Base-by-base conservation (phyloP, 2,888 invertebrate genomes). In the Frankliniella intonsa region DNA sequence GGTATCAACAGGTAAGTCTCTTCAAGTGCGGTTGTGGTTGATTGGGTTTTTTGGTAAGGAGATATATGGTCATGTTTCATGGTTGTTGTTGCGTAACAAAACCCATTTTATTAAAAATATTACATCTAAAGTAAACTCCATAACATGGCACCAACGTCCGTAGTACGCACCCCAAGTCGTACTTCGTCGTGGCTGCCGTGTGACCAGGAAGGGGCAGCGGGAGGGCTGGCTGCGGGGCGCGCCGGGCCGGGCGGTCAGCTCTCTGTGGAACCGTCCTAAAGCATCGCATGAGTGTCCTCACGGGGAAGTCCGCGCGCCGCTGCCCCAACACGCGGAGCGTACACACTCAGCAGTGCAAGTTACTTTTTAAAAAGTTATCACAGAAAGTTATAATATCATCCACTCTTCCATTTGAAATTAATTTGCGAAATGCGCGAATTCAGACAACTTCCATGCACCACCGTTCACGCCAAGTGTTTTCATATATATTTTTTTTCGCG, bases 271-370 rank as follows among this genome's bases (percentile, higher is more conserved):
- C 7, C 17, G n/a, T 62, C 62, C 62, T 19, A 62, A 62, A 7
- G 62, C 62, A 62, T 10, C 62, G 62, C 62, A n/a, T 62, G 62
- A 62, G 62, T 62, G 19, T 7, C 62, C 62, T 62, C 62, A 62
- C 62, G 62, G 62, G 62, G 62, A 62, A 62, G 62, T 62, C 62
- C 62, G n/a, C 62, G 62, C 62, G 7, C 62, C 62, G 62, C 62
- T n/a, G 14, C 62, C 62, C 55, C 55, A 17, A 12, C 55, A 17
- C 62, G 62, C 62, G 38, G 38, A 38, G 38, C 5, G 38, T 38
- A 38, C 38, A 38, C 62, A 62, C 14, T 19, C 62, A 17, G 62
- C 62, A n/a, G 17, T n/a, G 8, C 19, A 19, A n/a, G 62, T n/a
- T 62, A n/a, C 5, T 5, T 55, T 12, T 55, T 17, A 55, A 8